Evolutionary conservation across 2,888 invertebrate species (phyloP), one percentile per base, ranked within the genome.

Genomic region (Drosophila kokeensis): DNA sequence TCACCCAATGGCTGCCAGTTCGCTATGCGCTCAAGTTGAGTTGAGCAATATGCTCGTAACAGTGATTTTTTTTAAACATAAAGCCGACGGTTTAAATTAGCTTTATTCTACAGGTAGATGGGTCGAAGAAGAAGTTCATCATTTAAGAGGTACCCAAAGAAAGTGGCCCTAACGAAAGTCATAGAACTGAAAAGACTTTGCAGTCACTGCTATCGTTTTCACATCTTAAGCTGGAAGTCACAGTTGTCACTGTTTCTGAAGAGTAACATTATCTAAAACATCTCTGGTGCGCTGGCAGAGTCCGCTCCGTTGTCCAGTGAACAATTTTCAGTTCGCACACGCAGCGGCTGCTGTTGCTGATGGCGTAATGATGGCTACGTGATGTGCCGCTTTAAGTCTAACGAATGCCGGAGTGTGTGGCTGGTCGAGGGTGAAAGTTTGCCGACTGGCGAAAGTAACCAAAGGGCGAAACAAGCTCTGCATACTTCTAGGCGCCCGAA

Each of bases 301-400:
- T 38, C n/a, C 13, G 29, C 18, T 27, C 2, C n/a, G 36, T 32
- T 60, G 50, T 50, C 27, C 38, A 21, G 50, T 32, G 52, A 42
- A 52, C 60, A 72, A 61, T 64, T 70, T 59, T 40, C 61, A 65
- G 66, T 70, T 61, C 70, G 34, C 45, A 52, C 38, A 34, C 34
- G 54, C 69, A 57, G 64, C 27, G 32, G 55, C 52, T 85, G 85
- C 62, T 85, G 85, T 62, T 52, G 59, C 75, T 74, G 78, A 88
- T 90, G 89, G 87, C 76, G 73, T 88, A 88, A 90, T 87, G 90
- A 90, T 87, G 90, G 66, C 90, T 90, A 88, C 87, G 87, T 88
- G 87, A 76, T 84, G 67, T 69, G 67, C 72, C 75, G 82, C 69
- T 75, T 61, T 73, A 69, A 65, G 79, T 61, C 85, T 72, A 82